Percentiles rank a stretch among this genome's conserved stretches.
Conservation (phyloP, 2,888 invertebrate genomes). For the Rhopalosiphum nymphaeae region DNA sequence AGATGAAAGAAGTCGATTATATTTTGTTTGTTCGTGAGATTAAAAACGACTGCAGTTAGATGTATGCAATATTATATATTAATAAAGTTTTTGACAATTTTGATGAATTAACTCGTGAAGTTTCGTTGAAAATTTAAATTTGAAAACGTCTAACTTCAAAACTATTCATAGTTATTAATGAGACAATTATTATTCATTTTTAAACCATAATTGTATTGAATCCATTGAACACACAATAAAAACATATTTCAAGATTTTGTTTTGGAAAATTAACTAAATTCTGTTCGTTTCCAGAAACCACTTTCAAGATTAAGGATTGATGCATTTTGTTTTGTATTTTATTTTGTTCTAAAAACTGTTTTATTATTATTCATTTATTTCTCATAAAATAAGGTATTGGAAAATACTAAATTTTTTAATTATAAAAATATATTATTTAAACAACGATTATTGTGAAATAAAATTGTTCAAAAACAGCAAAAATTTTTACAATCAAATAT, state of each 20-base stretch:
- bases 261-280: no score
- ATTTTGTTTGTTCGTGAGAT: not conserved
- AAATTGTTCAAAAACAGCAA: not conserved
- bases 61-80: not conserved
- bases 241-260: no score
- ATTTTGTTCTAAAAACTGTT: not conserved
- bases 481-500: not conserved
- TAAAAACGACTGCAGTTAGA: not conserved
- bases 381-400: not conserved
- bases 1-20: not conserved
- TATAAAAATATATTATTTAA: not conserved
- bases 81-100: slow-evolving; percentile 17
- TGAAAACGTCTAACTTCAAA: not conserved
- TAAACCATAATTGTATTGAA: not conserved
- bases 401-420: not conserved
- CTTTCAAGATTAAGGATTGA: no score
- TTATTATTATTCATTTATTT: not conserved
- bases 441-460: not conserved
- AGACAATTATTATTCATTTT: not conserved
- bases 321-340: not conserved
- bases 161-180: not conserved
- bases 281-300: no score
- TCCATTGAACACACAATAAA: not conserved
- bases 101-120: not conserved
- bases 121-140: not conserved